phyloP scores from a whole-genome alignment of 2,113 vertebrate species.

The Pterophyllum scalare region DNA sequence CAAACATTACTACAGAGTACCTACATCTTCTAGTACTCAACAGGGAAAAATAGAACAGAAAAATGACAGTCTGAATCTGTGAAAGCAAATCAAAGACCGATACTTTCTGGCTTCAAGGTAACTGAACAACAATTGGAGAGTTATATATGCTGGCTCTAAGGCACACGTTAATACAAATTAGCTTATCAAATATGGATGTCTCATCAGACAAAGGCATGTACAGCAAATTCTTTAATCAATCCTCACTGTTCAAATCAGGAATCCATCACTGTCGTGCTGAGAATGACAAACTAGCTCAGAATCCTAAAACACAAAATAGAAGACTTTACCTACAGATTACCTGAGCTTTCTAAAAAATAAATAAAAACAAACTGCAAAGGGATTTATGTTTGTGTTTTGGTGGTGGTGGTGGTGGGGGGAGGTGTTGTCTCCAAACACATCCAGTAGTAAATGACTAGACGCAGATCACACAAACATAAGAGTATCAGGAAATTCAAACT shows the following conservation, averaged over 20 bases:
- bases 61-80: background rate
- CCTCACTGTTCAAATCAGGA: background rate
- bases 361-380: background rate
- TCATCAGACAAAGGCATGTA: background rate
- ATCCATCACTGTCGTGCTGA: background rate
- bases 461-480: background rate
- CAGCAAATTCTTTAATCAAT: background rate
- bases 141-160: background rate
- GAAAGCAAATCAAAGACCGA: background rate
- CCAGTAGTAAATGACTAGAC: background rate
- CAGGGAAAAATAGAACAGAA: too few relatives aligned
- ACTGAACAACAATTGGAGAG: background rate
- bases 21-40: background rate
- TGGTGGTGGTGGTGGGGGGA: too few relatives aligned
- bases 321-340: background rate
- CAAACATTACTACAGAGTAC: background rate
- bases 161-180: background rate
- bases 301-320: background rate
- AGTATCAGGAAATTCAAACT: background rate
- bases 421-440: background rate
- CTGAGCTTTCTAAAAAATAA: background rate
- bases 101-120: slow-evolving; percentile 2
- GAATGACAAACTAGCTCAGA: background rate
- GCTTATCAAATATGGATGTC: background rate
- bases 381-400: background rate